phyloP scores from a whole-genome alignment of 2,888 invertebrate genomes.

The Julus scandinavius region DNA sequence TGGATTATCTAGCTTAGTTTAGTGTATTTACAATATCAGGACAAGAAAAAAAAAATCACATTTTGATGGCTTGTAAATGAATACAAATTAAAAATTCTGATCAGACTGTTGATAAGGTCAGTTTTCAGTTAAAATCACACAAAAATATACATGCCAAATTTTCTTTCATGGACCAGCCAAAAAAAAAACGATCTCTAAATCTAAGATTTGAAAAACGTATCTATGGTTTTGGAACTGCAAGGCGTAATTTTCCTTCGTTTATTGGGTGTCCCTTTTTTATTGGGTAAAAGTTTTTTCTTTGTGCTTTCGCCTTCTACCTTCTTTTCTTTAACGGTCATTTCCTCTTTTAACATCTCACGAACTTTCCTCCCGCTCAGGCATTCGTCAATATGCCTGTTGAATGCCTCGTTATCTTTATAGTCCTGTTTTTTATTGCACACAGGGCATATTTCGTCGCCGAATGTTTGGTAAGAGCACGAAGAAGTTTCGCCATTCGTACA shows the following conservation, averaged over 20 bases:
- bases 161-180: neutral
- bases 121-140: no score
- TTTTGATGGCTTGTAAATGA: no score
- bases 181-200: neutral
- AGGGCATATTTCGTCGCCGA: conserved; percentile 5
- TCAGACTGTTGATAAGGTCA: neutral
- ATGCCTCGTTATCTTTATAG: neutral
- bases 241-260: neutral
- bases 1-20: no score
- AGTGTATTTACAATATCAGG: no score
- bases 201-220: neutral
- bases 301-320: neutral
- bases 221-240: neutral
- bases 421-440: conserved; percentile 53
- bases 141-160: neutral
- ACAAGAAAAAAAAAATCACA: no score
- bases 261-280: neutral
- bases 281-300: neutral
- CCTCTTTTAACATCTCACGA: conserved; percentile 37
- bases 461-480: neutral
- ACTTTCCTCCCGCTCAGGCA: conserved; percentile 48
- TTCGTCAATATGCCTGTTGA: conserved; percentile 52
- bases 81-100: neutral
- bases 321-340: neutral
- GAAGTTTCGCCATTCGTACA: neutral